Percentiles rank a stretch among this genome's conserved stretches.
Evolutionary conservation across 2,113 vertebrate species (phyloP).

Genomic region (Nematolebias whitei): DNA sequence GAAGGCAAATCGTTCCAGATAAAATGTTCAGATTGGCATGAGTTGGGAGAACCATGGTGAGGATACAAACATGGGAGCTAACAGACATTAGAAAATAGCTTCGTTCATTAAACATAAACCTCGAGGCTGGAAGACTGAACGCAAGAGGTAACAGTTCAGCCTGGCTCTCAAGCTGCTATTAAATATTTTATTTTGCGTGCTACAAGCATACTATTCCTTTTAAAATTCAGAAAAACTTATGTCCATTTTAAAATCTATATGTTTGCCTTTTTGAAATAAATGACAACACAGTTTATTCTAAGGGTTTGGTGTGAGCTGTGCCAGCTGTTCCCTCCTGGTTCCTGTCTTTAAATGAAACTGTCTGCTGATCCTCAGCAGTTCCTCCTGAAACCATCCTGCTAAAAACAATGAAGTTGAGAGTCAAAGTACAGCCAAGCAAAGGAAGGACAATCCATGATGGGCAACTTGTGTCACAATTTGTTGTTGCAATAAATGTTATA

Average conservation of each 20-base stretch:
- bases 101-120: neutral
- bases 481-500: neutral
- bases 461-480: conserved; percentile 40
- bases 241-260: neutral
- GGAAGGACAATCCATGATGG: conserved; percentile 49
- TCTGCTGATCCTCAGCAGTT: neutral
- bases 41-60: neutral
- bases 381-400: conserved; percentile 1
- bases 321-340: neutral
- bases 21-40: neutral
- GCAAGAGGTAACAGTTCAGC: neutral
- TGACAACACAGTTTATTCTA: neutral
- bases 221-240: neutral
- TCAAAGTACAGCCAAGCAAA: conserved; percentile 7
- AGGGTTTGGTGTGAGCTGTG: neutral
- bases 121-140: neutral
- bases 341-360: neutral
- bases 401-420: conserved; percentile 11
- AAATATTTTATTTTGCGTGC: too few species aligned
- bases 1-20: too few species aligned
- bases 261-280: neutral
- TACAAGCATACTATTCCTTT: neutral
- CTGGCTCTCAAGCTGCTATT: too few species aligned
- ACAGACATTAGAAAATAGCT: neutral
- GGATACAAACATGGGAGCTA: too few species aligned